These are phyloP conservation scores for Chaenogobius annularis DNA, from an alignment of 2,113 vertebrate species.

Conservation along the genomic window DNA sequence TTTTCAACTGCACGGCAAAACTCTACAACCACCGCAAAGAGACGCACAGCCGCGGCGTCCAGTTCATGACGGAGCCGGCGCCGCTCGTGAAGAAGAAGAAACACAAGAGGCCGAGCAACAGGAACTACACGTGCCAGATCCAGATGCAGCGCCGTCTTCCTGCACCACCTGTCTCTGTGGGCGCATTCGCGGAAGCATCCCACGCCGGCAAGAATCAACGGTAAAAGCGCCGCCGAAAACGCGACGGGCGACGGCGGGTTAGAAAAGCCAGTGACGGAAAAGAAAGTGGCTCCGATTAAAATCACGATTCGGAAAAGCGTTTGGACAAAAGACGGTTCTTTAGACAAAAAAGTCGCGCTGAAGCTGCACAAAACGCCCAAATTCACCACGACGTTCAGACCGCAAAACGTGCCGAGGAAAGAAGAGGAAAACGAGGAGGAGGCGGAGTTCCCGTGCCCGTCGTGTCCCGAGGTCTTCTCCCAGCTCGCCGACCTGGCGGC, in stretches of 20 bases:
- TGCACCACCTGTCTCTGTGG: constrained; percentile 68
- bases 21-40: constrained; percentile 71
- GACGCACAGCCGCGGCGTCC: constrained; percentile 65
- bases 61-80: constrained; percentile 1
- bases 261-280: constrained; percentile 21
- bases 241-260: constrained; percentile 22
- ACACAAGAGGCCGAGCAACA: constrained; percentile 24
- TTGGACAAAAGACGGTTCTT: constrained; percentile 15
- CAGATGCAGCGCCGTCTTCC: constrained; percentile 72
- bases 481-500: constrained; percentile 54
- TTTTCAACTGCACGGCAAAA: constrained; percentile 64
- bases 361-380: background rate
- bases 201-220: background rate
- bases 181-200: constrained; percentile 59
- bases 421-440: constrained; percentile 35
- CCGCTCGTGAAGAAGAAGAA: background rate
- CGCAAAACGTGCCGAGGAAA: background rate
- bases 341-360: background rate
- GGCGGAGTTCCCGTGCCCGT: constrained; percentile 70
- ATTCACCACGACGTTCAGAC: background rate
- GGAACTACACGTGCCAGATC: constrained; percentile 59
- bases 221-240: background rate
- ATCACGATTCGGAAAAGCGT: constrained; percentile 20
- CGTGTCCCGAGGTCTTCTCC: constrained; percentile 71
- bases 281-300: constrained; percentile 6